A percentile compares a stretch with the other conserved stretches of the same genome.
Evolutionary conservation across 2,888 invertebrate species (phyloP).

Genomic region (Beris chalybata): DNA sequence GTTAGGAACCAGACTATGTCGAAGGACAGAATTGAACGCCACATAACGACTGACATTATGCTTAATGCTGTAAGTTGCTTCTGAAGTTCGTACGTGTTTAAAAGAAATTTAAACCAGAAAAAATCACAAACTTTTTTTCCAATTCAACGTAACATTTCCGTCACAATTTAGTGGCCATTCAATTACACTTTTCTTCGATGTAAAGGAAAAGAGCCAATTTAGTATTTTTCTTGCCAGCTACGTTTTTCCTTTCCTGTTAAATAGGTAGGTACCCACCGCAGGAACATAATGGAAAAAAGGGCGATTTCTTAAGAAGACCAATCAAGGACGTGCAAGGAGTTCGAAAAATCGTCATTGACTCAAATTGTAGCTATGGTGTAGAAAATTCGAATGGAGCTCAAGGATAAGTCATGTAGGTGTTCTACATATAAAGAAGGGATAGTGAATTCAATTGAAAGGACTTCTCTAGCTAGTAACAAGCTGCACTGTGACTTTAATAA

Average conservation of each 20-base stretch:
- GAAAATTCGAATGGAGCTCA: too few species aligned
- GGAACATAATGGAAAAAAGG: slow-evolving; percentile 30
- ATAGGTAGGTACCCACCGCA: slow-evolving; percentile 31
- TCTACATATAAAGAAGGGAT: too few species aligned
- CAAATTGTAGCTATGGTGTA: slow-evolving; percentile 10
- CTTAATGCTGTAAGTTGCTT: too few species aligned
- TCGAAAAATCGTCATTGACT: slow-evolving; percentile 17
- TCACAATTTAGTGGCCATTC: slow-evolving; percentile 42
- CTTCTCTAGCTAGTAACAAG: too few species aligned
- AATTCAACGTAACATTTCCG: slow-evolving; percentile 31
- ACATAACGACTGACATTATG: too few species aligned
- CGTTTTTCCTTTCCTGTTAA: slow-evolving; percentile 24
- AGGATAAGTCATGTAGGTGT: too few species aligned
- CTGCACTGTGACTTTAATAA: too few species aligned
- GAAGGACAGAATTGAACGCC: too few species aligned
- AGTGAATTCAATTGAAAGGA: too few species aligned
- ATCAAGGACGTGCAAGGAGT: slow-evolving; percentile 48
- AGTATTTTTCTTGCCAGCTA: slow-evolving; percentile 33
- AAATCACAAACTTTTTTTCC: slow-evolving; percentile 5
- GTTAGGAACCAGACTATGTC: too few species aligned
- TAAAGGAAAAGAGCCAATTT: slow-evolving; percentile 44
- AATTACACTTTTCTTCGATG: slow-evolving; percentile 41
- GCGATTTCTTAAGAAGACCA: slow-evolving; percentile 47
- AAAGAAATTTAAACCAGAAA: too few species aligned
- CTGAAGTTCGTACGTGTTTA: too few species aligned